Conservation (phyloP, 2,888 invertebrate species). For the Pterobdella sp. region DNA sequence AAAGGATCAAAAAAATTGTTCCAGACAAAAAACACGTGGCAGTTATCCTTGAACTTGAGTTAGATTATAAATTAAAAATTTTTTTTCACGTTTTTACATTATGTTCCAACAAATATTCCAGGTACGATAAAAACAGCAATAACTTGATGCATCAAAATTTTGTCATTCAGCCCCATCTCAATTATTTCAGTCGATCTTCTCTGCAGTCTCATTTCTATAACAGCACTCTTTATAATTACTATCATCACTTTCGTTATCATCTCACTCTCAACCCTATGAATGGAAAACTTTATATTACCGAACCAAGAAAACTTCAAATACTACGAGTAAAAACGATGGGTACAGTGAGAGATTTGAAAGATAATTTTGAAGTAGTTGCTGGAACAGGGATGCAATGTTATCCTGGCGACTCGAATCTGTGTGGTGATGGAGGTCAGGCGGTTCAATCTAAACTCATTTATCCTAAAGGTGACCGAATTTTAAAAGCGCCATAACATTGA, state of each 20-base stretch:
- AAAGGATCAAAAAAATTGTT: slow-evolving; percentile 57
- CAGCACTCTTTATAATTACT: neutral
- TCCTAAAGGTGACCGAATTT: slow-evolving; percentile 70
- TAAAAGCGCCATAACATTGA: too few relatives aligned
- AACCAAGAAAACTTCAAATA: slow-evolving; percentile 61
- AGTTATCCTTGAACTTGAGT: slow-evolving; percentile 55
- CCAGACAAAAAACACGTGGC: slow-evolving; percentile 55
- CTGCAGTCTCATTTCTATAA: neutral
- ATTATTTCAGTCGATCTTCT: too few relatives aligned
- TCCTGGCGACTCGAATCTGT: slow-evolving; percentile 60
- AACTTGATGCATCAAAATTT: neutral
- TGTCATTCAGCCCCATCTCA: neutral
- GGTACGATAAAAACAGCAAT: neutral
- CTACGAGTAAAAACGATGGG: slow-evolving; percentile 50
- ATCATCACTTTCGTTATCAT: slow-evolving; percentile 79
- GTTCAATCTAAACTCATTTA: slow-evolving; percentile 78
- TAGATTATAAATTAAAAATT: slow-evolving; percentile 15
- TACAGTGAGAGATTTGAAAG: slow-evolving; percentile 47
- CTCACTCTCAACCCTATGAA: slow-evolving; percentile 91
- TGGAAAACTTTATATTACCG: slow-evolving; percentile 88
- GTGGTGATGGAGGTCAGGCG: slow-evolving; percentile 89
- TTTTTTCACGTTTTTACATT: neutral
- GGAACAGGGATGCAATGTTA: slow-evolving; percentile 84
- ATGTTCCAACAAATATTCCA: neutral
- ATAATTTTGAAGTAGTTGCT: slow-evolving; percentile 85